A percentile compares a stretch with the other conserved stretches of the same genome.
phyloP scores from a whole-genome alignment of 1,140 invertebrate species.

The Spodoptera litura region DNA sequence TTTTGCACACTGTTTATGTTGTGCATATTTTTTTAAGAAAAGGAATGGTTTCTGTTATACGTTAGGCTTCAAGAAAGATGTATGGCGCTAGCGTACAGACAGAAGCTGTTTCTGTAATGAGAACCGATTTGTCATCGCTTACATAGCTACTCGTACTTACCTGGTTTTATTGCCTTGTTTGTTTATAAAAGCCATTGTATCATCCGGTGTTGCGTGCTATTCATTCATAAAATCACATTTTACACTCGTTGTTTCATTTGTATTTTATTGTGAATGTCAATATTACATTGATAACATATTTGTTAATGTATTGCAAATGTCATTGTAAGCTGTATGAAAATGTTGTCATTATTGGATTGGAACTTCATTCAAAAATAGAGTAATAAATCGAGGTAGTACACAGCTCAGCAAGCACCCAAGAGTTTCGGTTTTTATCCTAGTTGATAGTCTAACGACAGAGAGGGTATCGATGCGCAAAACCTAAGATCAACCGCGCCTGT shows the following conservation, averaged over 20 bases:
- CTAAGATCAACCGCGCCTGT: slow-evolving; percentile 37
- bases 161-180: slow-evolving; percentile 40
- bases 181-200: slow-evolving; percentile 7
- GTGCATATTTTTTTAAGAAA: slow-evolving; percentile 73
- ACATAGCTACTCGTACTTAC: slow-evolving; percentile 6
- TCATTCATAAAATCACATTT: too few relatives aligned
- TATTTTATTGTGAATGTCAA: too few relatives aligned
- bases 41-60: slow-evolving; percentile 64
- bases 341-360: too few relatives aligned
- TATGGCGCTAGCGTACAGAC: slow-evolving; percentile 54
- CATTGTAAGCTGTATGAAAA: neutral
- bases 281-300: neutral
- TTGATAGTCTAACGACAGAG: slow-evolving; percentile 50
- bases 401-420: too few relatives aligned
- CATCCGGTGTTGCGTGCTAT: neutral
- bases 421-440: slow-evolving; percentile 48
- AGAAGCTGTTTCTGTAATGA: slow-evolving; percentile 57
- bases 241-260: too few relatives aligned
- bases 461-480: slow-evolving; percentile 41
- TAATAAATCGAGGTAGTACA: neutral
- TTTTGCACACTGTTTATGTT: slow-evolving; percentile 75
- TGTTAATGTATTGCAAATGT: neutral
- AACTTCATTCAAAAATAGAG: too few relatives aligned
- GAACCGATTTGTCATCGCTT: slow-evolving; percentile 54
- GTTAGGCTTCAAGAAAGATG: slow-evolving; percentile 64